These are phyloP conservation scores for Borostomias antarcticus DNA, from an alignment of 2,797 vertebrate species.

Conservation along the genomic window DNA sequence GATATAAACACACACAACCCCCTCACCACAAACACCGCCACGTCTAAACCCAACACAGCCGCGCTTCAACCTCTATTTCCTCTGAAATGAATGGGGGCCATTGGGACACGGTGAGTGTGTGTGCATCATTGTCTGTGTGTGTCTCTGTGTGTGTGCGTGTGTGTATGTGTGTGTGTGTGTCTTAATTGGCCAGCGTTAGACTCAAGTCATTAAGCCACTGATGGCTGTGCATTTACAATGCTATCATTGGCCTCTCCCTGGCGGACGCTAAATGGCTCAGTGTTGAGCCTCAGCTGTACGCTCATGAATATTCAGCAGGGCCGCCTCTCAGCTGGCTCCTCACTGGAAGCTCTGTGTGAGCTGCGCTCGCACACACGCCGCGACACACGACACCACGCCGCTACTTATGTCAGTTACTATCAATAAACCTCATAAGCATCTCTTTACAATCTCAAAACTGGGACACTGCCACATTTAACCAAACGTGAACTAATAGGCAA, in stretches of 20 bases:
- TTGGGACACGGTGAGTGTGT: not conserved
- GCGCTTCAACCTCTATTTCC: conserved; percentile 24
- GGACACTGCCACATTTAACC: conserved; percentile 37
- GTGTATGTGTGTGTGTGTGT: not conserved
- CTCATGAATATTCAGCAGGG: conserved; percentile 71
- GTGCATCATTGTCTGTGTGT: not conserved
- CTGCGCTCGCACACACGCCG: conserved; percentile 54
- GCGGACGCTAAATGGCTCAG: conserved; percentile 69
- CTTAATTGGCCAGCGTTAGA: conserved; percentile 24
- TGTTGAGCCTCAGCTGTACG: conserved; percentile 71
- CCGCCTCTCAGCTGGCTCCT: conserved; percentile 21
- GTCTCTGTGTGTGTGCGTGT: conserved; percentile 3
- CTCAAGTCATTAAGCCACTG: conserved; percentile 63
- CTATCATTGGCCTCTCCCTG: conserved; percentile 69
- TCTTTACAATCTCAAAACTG: conserved; percentile 64
- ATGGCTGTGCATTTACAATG: conserved; percentile 68
- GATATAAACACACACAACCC: not conserved
- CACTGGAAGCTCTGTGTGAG: conserved; percentile 46
- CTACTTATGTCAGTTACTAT: conserved; percentile 35
- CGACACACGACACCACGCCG: conserved; percentile 16
- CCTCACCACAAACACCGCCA: conserved; percentile 28
- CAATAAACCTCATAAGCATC: conserved; percentile 49
- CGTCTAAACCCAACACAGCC: conserved; percentile 15
- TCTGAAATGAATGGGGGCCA: conserved; percentile 14
- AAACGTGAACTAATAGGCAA: conserved; percentile 35